Evolutionary conservation across 2,113 vertebrate genomes (phyloP).

Genomic region (Rynchops niger): DNA sequence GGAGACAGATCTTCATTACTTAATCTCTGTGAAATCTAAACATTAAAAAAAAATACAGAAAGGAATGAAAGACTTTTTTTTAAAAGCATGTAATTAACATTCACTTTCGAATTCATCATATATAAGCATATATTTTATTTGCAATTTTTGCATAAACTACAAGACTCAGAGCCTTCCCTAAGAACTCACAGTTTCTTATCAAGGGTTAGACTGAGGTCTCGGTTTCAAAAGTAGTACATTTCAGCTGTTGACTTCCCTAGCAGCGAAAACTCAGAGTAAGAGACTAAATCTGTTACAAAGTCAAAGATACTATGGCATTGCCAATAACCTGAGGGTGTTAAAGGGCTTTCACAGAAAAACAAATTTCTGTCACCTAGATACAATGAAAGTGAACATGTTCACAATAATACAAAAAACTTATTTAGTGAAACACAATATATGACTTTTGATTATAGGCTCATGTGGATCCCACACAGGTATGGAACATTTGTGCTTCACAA

Average conservation of each 20-base stretch:
- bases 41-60: neutral
- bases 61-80: neutral
- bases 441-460: neutral
- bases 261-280: neutral
- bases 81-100: neutral
- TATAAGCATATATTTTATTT: neutral
- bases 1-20: conserved; percentile 1
- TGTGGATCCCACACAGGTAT: neutral
- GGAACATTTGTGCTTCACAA: neutral
- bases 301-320: neutral
- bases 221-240: neutral
- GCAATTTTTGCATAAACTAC: neutral
- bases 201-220: neutral
- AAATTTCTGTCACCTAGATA: neutral
- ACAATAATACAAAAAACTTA: neutral
- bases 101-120: neutral
- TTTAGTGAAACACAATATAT: neutral
- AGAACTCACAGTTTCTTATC: neutral
- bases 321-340: neutral
- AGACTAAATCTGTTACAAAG: neutral
- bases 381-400: neutral
- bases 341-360: neutral
- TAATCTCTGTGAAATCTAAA: conserved; percentile 33
- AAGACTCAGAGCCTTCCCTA: neutral
- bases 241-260: neutral